phyloP scores from a whole-genome alignment of 2,113 vertebrate species.

The Pyrgilauda ruficollis region DNA sequence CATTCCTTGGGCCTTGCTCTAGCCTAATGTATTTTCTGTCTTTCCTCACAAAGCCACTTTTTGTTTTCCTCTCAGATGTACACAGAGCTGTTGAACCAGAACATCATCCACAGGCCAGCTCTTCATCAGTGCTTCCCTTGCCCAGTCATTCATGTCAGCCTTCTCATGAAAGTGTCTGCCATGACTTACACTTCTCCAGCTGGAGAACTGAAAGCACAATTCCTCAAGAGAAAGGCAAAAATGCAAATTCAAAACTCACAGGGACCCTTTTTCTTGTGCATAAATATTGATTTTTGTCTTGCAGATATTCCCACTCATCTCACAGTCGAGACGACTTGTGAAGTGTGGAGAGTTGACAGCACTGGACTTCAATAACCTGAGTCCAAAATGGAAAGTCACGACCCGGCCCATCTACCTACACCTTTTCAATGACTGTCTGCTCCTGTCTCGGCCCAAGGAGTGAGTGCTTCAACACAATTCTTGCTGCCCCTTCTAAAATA shows the following conservation, averaged over 20 bases:
- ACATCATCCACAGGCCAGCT: background rate
- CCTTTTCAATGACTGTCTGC: conserved; percentile 92
- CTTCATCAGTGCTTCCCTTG: background rate
- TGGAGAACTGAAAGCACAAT: background rate
- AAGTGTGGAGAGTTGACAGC: conserved; percentile 86
- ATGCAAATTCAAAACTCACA: background rate
- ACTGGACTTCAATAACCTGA: conserved; percentile 72
- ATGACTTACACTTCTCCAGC: background rate
- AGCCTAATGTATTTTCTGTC: background rate
- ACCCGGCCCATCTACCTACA: conserved; percentile 87
- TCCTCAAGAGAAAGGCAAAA: background rate
- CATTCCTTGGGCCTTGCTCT: background rate
- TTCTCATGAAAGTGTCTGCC: background rate
- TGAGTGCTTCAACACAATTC: conserved; percentile 68
- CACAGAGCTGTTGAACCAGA: background rate
- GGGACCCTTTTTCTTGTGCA: background rate
- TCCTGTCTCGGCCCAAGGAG: conserved; percentile 92
- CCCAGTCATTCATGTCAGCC: background rate
- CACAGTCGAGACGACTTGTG: conserved; percentile 90
- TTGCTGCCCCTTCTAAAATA: conserved; percentile 46
- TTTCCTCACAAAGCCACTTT: background rate
- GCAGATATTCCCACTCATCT: conserved; percentile 93
- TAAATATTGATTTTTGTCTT: background rate
- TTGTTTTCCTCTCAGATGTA: background rate
- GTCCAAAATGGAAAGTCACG: conserved; percentile 78